Evolutionary conservation across 2,113 vertebrate genomes (phyloP), one percentile per base, ranked within the genome.

Genomic region (Microtus richardsoni): DNA sequence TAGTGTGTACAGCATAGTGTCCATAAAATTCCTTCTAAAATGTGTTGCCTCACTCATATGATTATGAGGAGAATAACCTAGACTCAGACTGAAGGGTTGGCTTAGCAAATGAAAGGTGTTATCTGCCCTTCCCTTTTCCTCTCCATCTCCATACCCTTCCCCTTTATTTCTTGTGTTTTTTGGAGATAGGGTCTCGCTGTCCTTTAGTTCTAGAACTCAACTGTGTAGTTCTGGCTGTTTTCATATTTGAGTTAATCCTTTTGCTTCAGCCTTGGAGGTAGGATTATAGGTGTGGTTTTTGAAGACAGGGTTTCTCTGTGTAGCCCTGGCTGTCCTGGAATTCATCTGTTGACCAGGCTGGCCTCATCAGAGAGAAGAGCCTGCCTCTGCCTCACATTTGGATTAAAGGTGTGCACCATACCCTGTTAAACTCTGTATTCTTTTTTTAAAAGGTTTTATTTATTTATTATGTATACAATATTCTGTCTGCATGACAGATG

Each of bases 61-160:
- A 64, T 83, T 83, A 47, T 52, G 26, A 79, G 90, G 62, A 89
- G 78, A 14, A 79, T 89, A 21, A 66, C 10, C 30, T 70, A 70
- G 87, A 58, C 30, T 54, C 71, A 85, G 78, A 83, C 49, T 54
- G 54, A 86, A 41, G 41, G 16, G 22, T 39, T 80, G 71, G 78
- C 30, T 74, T 88, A 75, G 88, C 77, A 36, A 92, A 78, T 87
- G 47, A 93, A 93, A 93, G 62, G 1, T 54, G 54, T 75, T 14
- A 66, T 33, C 16, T 68, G 19, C 2, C 16, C 19, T n/a, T n/a
- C 6, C n/a, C 13, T n/a, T 24, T 70, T 14, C 68, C 19, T 41
- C 26, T 66, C 5, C 24, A 28, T 64, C 4, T 39, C 28, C 26
- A 21, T 33, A 26, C 16, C 28, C 30, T 30, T 36, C 83, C 30